Evolutionary conservation across 2,797 vertebrate species (phyloP), one percentile per base, ranked within the genome.

Genomic region (Oophaga sylvatica): DNA sequence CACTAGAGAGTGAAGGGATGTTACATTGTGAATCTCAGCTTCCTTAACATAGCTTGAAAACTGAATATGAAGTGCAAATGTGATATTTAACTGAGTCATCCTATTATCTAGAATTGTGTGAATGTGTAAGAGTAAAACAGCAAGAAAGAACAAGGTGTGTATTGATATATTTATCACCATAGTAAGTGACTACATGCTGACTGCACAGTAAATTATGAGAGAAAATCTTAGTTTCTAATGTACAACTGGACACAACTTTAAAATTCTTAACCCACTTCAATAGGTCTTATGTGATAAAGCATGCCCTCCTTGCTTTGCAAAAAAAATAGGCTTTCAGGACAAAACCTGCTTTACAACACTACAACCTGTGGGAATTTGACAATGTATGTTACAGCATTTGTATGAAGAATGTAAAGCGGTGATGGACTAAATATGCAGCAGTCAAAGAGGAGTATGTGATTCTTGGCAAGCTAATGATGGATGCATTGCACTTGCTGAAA

Each of bases 41-140:
- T 83, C 56, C 12, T 71, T 83, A 77, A 78, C 80, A 87, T 62
- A 29, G 62, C 16, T 67, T 81, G 86, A 87, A 87, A 81, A 26
- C 67, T 75, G 56, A 62, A 73, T 68, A 81, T 76, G 53, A 82
- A 78, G 80, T 87, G 80, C 73, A 67, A 87, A 87, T 87, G 73
- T 77, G 70, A 87, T 87, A 83, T 78, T 63, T 83, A 83, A 45
- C 80, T 77, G 65, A 81, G 81, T 9, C 20, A 48, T 35, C 71
- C 77, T 83, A 87, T 83, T 87, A 87, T 35, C 22, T 22, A 31
- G 15, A 87, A 87, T 63, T 83, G 80, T 87, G 80, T 87, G 80
- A 83, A 77, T 78, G 80, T 87, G 41, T 82, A 31, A 87, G 26
- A 65, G 71, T 67, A 60, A 87, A 75, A 59, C 7, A 63, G 29